Conservation (phyloP, 2,888 invertebrate species). For the Hypercompe scribonia region DNA sequence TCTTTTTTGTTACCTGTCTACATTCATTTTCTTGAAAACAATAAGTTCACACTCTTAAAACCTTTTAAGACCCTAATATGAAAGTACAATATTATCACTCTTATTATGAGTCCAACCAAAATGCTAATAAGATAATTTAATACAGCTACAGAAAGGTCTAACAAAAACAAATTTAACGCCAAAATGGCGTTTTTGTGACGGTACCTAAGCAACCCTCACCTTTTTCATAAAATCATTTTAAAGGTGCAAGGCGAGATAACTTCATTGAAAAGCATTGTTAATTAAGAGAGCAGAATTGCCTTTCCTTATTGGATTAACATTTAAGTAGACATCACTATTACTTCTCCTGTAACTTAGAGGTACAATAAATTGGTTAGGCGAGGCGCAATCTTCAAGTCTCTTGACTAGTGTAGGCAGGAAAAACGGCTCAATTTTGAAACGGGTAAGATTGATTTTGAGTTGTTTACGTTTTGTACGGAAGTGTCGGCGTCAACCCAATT, state of each 20-base stretch:
- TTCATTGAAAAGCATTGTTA: conserved; percentile 46
- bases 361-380: conserved; percentile 63
- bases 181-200: conserved; percentile 11
- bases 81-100: background rate
- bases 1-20: background rate
- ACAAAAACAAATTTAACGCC: conserved; percentile 18
- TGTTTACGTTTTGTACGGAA: conserved; percentile 33
- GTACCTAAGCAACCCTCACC: background rate
- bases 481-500: conserved; percentile 62
- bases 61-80: background rate
- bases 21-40: background rate
- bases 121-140: conserved; percentile 18
- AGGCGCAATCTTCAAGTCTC: conserved; percentile 54
- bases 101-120: conserved; percentile 1
- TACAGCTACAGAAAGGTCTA: conserved; percentile 17
- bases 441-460: conserved; percentile 39
- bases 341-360: conserved; percentile 62
- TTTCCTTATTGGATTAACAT: conserved; percentile 65
- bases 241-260: conserved; percentile 42
- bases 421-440: conserved; percentile 36
- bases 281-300: conserved; percentile 60
- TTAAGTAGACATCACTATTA: conserved; percentile 61
- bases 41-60: background rate
- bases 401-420: conserved; percentile 28
- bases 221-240: conserved; percentile 35